These are phyloP conservation scores for Bujurquina vittata DNA, from an alignment of 2,113 vertebrate species.

Conservation along the genomic window DNA sequence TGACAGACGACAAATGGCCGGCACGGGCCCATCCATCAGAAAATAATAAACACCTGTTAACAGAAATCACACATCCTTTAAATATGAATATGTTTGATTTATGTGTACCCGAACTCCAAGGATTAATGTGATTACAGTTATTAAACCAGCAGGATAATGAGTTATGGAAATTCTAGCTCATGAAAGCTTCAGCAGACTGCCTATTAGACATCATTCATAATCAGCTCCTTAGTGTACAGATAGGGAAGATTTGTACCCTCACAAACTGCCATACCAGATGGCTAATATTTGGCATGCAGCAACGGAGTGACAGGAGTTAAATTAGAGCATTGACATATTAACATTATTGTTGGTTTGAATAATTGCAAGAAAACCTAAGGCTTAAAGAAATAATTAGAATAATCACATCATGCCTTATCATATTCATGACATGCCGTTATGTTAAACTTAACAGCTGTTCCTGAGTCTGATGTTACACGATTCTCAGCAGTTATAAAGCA, in stretches of 20 bases:
- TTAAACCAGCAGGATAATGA: conserved; percentile 68
- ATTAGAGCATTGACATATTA: conserved; percentile 58
- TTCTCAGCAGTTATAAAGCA: not conserved
- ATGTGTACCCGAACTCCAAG: conserved; percentile 25
- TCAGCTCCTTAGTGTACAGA: conserved; percentile 56
- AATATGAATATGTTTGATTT: conserved; percentile 60
- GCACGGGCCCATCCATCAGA: conserved; percentile 45
- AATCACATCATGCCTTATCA: conserved; percentile 13
- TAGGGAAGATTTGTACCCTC: conserved; percentile 38
- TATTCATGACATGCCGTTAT: conserved; percentile 1
- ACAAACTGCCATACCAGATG: conserved; percentile 53
- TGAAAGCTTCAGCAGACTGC: conserved; percentile 46
- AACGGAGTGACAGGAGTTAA: conserved; percentile 54
- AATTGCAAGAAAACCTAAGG: conserved; percentile 30
- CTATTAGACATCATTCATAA: conserved; percentile 62
- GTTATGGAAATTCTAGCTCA: conserved; percentile 64
- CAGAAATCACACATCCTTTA: conserved; percentile 44
- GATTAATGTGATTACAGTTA: conserved; percentile 72
- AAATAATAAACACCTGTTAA: conserved; percentile 57
- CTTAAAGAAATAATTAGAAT: conserved; percentile 31
- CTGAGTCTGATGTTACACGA: not conserved
- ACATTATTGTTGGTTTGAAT: conserved; percentile 60
- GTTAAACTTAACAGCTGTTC: not conserved
- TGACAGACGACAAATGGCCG: conserved; percentile 23
- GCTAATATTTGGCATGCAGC: conserved; percentile 55